Percentiles rank a stretch among this genome's conserved stretches.
phyloP scores from a whole-genome alignment of 2,888 invertebrate species.

The Cosmia trapezina region DNA sequence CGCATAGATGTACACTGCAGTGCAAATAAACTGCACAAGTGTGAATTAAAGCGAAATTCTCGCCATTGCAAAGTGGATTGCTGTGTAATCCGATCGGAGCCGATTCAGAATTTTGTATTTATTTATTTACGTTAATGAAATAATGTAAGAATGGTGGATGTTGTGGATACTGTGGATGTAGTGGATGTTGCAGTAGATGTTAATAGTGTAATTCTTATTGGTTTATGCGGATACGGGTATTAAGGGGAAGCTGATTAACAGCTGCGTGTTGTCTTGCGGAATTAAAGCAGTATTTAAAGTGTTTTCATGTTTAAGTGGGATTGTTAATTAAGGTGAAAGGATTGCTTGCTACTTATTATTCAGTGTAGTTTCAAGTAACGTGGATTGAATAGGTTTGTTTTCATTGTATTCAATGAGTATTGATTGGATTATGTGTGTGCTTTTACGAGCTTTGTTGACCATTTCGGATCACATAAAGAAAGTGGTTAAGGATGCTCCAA shows the following conservation, averaged over 20 bases:
- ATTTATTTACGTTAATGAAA: slow-evolving; percentile 61
- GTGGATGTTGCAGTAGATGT: slow-evolving; percentile 25
- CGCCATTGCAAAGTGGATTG: slow-evolving; percentile 66
- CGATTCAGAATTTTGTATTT: slow-evolving; percentile 59
- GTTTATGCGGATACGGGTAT: slow-evolving; percentile 14
- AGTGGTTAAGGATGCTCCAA: neutral
- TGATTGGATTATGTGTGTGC: neutral
- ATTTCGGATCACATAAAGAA: neutral
- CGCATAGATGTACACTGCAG: slow-evolving; percentile 46
- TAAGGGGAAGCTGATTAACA: slow-evolving; percentile 31
- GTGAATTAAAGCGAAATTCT: slow-evolving; percentile 64
- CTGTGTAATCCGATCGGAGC: slow-evolving; percentile 68
- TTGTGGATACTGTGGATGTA: slow-evolving; percentile 30
- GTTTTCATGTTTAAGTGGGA: neutral
- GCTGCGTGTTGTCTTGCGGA: slow-evolving; percentile 25
- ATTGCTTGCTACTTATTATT: slow-evolving; percentile 12
- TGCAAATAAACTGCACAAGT: slow-evolving; percentile 64
- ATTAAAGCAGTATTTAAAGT: slow-evolving; percentile 26
- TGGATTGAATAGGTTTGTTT: neutral
- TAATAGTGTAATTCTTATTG: slow-evolving; percentile 38
- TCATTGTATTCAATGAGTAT: neutral
- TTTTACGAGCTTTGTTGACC: neutral
- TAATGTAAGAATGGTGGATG: slow-evolving; percentile 55
- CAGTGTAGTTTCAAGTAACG: neutral
- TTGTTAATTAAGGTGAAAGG: slow-evolving; percentile 35